Evolutionary conservation across 2,797 vertebrate species (phyloP).

Genomic region (Acanthurus lineatus): DNA sequence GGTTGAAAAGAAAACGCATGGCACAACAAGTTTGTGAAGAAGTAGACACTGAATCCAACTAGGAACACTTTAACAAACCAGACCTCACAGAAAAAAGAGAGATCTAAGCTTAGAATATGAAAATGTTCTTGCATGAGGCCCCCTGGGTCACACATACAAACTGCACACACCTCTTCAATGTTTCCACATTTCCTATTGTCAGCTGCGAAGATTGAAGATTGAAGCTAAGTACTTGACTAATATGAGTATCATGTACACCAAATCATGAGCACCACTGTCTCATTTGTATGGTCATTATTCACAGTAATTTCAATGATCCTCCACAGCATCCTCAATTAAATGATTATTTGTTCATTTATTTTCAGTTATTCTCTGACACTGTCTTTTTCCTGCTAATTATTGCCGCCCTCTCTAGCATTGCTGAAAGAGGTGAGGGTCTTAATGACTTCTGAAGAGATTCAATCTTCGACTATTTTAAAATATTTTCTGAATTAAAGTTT

Average conservation of each 20-base stretch:
- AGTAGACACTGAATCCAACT: too few relatives aligned
- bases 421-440: neutral
- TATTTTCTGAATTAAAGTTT: constrained; percentile 11
- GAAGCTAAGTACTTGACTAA: constrained; percentile 20
- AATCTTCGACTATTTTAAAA: constrained; percentile 30
- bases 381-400: constrained; percentile 27
- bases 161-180: neutral
- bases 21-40: too few relatives aligned
- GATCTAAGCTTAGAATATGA: neutral
- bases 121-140: neutral
- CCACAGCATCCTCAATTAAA: constrained; percentile 46
- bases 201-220: constrained; percentile 21
- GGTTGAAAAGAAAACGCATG: too few relatives aligned
- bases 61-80: too few relatives aligned
- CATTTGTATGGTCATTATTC: constrained; percentile 58
- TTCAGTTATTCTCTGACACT: constrained; percentile 40
- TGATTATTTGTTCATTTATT: constrained; percentile 57
- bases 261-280: constrained; percentile 24
- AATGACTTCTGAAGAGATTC: constrained; percentile 39
- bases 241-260: constrained; percentile 1
- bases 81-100: neutral
- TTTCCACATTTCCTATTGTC: neutral
- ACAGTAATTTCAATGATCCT: constrained; percentile 50
- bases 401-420: constrained; percentile 17
- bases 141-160: neutral